A percentile compares a stretch with the other conserved stretches of the same genome.
phyloP scores from a whole-genome alignment of 2,113 vertebrate genomes.

The Bubo bubo region DNA sequence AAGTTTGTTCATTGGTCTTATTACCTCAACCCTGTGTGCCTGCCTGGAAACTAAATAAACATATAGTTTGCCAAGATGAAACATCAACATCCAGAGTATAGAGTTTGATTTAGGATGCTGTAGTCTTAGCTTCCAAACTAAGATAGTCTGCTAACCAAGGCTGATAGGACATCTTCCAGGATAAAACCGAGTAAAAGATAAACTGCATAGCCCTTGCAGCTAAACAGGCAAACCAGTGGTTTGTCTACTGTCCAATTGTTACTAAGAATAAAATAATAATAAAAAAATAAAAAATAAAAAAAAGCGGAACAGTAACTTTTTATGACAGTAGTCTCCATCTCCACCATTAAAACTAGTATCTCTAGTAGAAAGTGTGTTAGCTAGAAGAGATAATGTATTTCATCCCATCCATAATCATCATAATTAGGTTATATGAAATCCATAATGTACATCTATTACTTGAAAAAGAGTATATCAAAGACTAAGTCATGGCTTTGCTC shows the following conservation, averaged over 20 bases:
- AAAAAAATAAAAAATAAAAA: neutral
- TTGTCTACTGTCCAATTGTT: neutral
- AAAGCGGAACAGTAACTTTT: neutral
- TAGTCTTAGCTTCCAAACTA: neutral
- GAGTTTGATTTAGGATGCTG: neutral
- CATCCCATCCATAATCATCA: neutral
- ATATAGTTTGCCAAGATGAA: neutral
- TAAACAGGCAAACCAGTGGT: neutral
- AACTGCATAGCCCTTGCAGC: neutral
- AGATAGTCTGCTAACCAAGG: neutral
- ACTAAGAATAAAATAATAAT: neutral
- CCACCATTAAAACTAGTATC: neutral
- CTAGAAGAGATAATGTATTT: neutral
- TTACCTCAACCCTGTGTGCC: neutral
- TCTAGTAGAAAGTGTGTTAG: neutral
- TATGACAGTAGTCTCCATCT: neutral
- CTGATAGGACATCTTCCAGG: neutral
- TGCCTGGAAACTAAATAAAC: constrained; percentile 6
- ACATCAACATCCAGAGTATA: neutral
- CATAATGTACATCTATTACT: neutral
- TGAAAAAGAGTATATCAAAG: neutral
- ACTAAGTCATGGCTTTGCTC: neutral
- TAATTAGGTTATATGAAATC: neutral
- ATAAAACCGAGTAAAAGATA: neutral
- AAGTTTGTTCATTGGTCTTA: neutral